A percentile compares a stretch with the other conserved stretches of the same genome.
Conservation (phyloP, 2,797 vertebrate species). For the Pseudomugil gertrudae region DNA sequence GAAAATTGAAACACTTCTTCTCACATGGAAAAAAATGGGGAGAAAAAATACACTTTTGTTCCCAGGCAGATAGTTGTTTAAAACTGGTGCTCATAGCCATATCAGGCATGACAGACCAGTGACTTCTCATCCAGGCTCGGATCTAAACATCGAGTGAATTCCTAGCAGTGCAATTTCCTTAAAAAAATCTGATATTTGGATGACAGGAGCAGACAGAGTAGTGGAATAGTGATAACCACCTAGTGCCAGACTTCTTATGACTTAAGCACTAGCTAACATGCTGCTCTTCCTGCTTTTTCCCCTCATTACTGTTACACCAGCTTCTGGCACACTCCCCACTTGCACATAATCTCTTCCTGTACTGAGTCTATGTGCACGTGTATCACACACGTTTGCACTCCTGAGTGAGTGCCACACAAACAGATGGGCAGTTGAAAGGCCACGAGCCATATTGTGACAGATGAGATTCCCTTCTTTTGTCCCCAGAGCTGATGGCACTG, state of each 20-base stretch:
- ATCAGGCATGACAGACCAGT: constrained; percentile 49
- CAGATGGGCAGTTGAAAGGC: constrained; percentile 89
- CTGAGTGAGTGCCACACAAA: constrained; percentile 76
- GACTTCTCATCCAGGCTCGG: constrained; percentile 11
- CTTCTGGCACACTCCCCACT: constrained; percentile 67
- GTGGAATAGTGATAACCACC: constrained; percentile 36
- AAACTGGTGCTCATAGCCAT: constrained; percentile 33
- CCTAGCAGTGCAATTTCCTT: constrained; percentile 1
- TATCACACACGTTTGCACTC: constrained; percentile 56
- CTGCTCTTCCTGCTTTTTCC: constrained; percentile 63
- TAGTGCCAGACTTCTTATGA: constrained; percentile 24
- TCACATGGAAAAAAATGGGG: constrained; percentile 48
- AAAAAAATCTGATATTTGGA: constrained; percentile 5
- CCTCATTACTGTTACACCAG: constrained; percentile 65
- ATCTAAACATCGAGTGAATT: constrained; percentile 13
- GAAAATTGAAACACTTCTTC: constrained; percentile 69
- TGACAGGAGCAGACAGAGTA: background rate
- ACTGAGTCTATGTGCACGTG: constrained; percentile 12
- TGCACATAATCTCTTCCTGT: constrained; percentile 23
- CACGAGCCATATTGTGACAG: constrained; percentile 84
- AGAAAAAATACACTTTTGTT: constrained; percentile 58
- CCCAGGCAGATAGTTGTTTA: constrained; percentile 14
- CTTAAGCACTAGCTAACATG: constrained; percentile 49
- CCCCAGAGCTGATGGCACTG: constrained; percentile 59
- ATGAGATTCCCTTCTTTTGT: constrained; percentile 83